Conservation (phyloP, 2,113 vertebrate species). For the Ancistrus triradiatus region DNA sequence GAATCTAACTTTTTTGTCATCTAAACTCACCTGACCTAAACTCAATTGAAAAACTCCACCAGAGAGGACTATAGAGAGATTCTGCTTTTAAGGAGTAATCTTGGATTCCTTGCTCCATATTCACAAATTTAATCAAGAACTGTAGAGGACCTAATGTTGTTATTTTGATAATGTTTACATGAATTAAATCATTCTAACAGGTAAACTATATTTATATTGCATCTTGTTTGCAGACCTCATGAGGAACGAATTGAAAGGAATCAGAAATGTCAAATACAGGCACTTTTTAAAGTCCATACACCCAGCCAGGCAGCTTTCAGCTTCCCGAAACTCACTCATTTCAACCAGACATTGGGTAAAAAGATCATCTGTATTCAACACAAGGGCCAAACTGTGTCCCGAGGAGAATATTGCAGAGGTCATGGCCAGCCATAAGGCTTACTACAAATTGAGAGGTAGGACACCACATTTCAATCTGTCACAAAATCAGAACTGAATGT, state of each 20-base stretch:
- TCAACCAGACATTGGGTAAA: conserved; percentile 72
- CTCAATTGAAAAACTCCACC: too few relatives aligned
- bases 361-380: conserved; percentile 75
- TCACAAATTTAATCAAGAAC: too few relatives aligned
- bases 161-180: too few relatives aligned
- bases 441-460: conserved; percentile 89
- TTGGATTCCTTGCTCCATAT: too few relatives aligned
- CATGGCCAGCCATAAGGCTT: conserved; percentile 81
- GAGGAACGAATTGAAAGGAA: conserved; percentile 63
- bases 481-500: neutral
- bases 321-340: conserved; percentile 66
- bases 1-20: too few relatives aligned
- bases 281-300: conserved; percentile 69
- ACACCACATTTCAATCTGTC: too few relatives aligned
- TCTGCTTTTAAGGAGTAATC: too few relatives aligned
- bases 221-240: conserved; percentile 67
- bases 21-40: too few relatives aligned
- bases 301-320: conserved; percentile 60
- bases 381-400: conserved; percentile 84
- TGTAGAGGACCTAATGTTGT: too few relatives aligned
- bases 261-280: conserved; percentile 70
- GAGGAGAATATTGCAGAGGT: conserved; percentile 83
- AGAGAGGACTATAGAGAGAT: too few relatives aligned
- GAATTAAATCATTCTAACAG: too few relatives aligned
- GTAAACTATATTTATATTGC: too few relatives aligned